Conservation (phyloP, 2,888 invertebrate genomes). For the Temnothorax rugatulus region DNA sequence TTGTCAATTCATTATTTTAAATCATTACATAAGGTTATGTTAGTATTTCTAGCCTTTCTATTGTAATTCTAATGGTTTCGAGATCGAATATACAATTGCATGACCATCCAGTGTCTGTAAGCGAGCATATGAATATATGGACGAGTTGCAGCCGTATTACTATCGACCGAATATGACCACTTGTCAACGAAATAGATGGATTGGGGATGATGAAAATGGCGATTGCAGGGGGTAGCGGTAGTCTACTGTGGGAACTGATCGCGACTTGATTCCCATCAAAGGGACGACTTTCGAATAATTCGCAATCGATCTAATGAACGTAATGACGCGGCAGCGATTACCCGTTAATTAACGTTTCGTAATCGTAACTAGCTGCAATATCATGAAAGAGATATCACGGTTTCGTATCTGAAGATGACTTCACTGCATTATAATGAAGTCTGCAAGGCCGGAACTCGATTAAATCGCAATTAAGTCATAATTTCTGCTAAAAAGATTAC, state of each 20-base stretch:
- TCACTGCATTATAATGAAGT: not conserved
- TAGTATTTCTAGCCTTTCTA: not conserved
- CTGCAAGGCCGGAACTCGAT: not conserved
- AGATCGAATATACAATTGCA: not conserved
- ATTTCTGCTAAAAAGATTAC: not conserved
- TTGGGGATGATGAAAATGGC: conserved; percentile 53
- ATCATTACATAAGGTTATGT: not conserved
- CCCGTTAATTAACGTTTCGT: conserved; percentile 3
- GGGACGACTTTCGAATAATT: conserved; percentile 7
- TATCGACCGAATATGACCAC: conserved; percentile 42
- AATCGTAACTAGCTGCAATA: conserved; percentile 21
- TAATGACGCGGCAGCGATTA: not conserved
- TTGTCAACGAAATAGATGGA: conserved; percentile 44
- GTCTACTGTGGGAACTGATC: conserved; percentile 70
- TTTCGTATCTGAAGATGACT: not conserved
- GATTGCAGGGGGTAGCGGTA: conserved; percentile 38
- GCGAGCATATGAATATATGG: not conserved
- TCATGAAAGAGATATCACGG: not conserved
- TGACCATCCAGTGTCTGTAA: not conserved
- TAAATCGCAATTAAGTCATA: conserved; percentile 6
- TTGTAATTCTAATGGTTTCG: not conserved
- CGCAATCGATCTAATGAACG: conserved; percentile 30
- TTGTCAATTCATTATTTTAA: not conserved
- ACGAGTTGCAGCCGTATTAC: conserved; percentile 13
- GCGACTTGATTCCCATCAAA: conserved; percentile 67